Conservation (phyloP, 2,113 vertebrate species). For the Sorex araneus region DNA sequence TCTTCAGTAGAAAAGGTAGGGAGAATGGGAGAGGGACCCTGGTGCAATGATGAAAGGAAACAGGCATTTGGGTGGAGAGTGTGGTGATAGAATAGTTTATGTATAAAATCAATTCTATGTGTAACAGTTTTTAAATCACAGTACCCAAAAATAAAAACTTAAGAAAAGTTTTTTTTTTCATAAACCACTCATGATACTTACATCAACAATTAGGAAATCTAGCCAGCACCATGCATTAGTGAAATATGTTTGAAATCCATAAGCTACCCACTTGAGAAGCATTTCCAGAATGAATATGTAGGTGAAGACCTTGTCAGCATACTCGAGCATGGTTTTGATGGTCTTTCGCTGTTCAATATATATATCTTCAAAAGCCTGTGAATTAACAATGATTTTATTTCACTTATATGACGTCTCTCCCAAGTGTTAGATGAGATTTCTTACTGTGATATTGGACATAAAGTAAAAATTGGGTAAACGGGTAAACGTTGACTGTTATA, state of each 20-base stretch:
- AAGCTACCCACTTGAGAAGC: constrained; percentile 98
- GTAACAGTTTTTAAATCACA: too few species aligned
- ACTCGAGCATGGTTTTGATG: constrained; percentile 95
- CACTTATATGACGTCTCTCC: neutral
- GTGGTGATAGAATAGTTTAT: too few species aligned
- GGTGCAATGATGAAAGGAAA: too few species aligned
- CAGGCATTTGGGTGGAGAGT: too few species aligned
- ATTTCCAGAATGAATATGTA: constrained; percentile 99
- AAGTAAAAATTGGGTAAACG: constrained; percentile 46
- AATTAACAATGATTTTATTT: constrained; percentile 69
- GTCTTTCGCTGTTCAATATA: constrained; percentile 94
- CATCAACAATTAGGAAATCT: constrained; percentile 97
- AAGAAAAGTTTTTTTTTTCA: too few species aligned
- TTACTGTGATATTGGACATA: neutral
- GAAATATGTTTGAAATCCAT: constrained; percentile 98
- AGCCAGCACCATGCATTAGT: constrained; percentile 99
- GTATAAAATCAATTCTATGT: too few species aligned
- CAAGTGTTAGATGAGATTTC: constrained; percentile 20
- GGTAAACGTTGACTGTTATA: constrained; percentile 16
- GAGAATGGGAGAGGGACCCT: too few species aligned
- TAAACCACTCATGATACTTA: constrained; percentile 88
- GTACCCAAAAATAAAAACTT: too few species aligned
- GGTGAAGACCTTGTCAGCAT: constrained; percentile 98
- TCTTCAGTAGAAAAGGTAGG: too few species aligned
- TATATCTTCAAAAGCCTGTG: constrained; percentile 98